Evolutionary conservation across 1,140 invertebrate species (phyloP).

Genomic region (Saccostrea glomerata): DNA sequence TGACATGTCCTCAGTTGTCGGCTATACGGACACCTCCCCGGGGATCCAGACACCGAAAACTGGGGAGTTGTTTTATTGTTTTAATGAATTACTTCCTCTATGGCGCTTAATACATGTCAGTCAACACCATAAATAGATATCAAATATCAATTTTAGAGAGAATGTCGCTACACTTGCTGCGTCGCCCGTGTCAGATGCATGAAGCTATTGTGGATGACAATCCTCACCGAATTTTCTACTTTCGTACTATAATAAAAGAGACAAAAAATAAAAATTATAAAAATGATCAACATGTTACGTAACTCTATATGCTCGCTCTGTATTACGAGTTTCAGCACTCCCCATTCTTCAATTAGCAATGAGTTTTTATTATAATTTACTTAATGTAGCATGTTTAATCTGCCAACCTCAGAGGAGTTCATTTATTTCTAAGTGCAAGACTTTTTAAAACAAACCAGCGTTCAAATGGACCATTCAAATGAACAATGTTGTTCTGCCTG

Average conservation of each 20-base stretch:
- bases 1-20: too few species aligned
- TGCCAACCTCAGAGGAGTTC: too few species aligned
- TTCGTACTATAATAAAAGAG: background rate
- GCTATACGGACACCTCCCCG: background rate
- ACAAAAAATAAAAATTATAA: background rate
- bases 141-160: slow-evolving; percentile 28
- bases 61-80: background rate
- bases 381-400: too few species aligned
- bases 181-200: background rate
- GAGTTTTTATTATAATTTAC: too few species aligned
- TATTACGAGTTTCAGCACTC: background rate
- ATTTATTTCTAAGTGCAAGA: too few species aligned
- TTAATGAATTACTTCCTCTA: background rate
- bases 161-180: background rate
- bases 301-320: background rate
- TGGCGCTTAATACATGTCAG: background rate
- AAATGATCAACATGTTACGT: background rate
- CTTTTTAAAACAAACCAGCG: too few species aligned
- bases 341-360: background rate
- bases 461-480: too few species aligned
- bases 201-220: background rate
- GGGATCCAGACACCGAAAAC: background rate
- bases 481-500: too few species aligned
- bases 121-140: slow-evolving; percentile 9
- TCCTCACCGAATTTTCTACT: background rate